Base-by-base conservation (phyloP, 2,888 invertebrate species). In the Epinotia bilunana region DNA sequence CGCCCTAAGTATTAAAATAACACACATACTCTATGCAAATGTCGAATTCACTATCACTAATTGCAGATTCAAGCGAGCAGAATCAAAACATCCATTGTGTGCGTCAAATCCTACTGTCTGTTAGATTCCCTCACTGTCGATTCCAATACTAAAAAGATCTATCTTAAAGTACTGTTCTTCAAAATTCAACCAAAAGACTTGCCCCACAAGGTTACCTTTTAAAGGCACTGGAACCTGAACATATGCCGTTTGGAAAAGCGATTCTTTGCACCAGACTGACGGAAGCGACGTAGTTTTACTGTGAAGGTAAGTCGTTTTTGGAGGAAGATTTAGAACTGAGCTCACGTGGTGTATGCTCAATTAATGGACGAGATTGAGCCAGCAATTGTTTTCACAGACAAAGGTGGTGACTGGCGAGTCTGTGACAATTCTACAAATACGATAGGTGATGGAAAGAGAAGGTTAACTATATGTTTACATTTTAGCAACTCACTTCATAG, bases 1-100 rank as follows among this genome's bases (percentile, higher is more conserved):
- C 33, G 6, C 6, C 33, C 0, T 33, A 6, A 43, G 12, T 43
- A 46, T 46, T 46, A 46, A 28, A 46, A 46, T 46, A 46, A 46
- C n/a, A n/a, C 0, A 3, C 18, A 65, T 33, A 53, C 53, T 65
- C n/a, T 49, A 64, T 64, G 49, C 12, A 53, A 65, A 53, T 53
- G 53, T 65, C 46, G 67, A 68, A 58, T 43, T 39, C 16, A 28
- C 33, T 70, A 70, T 62, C 53, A 62, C 61, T 71, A 71, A 71
- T 71, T 53, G 62, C 70, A 71, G 39, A 49, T 53, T 60, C 60
- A 53, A 71, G 61, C 13, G 62, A 53, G 70, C 53, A 20, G 53
- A 71, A 71, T 71, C 61, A 62, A 71, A 71, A 71, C 61, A 71
- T 28, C 62, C 62, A 62, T 71, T 71, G 70, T 71, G 53, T 71